Evolutionary conservation across 2,888 invertebrate genomes (phyloP).

Genomic region (Scrobipalpa costella): DNA sequence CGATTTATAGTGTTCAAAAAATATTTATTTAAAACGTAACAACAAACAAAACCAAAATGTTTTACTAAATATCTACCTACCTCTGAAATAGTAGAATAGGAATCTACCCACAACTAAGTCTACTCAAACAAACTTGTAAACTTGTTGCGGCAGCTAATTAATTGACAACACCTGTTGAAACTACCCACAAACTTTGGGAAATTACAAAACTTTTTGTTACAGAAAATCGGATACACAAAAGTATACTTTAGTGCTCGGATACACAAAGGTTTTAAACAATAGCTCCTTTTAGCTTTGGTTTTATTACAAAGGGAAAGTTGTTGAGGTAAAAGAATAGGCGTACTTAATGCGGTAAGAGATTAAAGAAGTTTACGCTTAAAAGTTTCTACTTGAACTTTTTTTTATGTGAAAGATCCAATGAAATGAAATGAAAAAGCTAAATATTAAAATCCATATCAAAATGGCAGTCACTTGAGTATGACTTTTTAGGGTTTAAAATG

Average conservation of each 20-base stretch:
- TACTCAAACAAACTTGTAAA: not conserved
- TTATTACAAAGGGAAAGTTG: constrained; percentile 4
- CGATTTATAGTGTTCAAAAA: too few relatives aligned
- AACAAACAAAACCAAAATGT: not conserved
- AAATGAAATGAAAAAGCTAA: too few relatives aligned
- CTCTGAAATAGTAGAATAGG: not conserved
- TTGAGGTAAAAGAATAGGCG: not conserved
- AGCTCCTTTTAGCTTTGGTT: not conserved
- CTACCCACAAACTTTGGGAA: not conserved
- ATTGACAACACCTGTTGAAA: constrained; percentile 18
- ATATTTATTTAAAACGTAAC: not conserved
- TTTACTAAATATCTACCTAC: not conserved
- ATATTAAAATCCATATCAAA: too few relatives aligned
- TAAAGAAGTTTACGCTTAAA: not conserved
- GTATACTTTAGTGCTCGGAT: not conserved
- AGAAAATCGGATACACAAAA: constrained; percentile 8
- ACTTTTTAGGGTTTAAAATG: too few relatives aligned
- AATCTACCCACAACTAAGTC: constrained; percentile 1
- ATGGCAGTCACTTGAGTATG: too few relatives aligned
- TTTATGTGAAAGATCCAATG: not conserved
- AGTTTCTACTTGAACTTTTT: not conserved
- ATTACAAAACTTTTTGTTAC: not conserved
- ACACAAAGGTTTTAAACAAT: not conserved
- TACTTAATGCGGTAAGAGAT: constrained; percentile 8
- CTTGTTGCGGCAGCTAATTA: constrained; percentile 13